Base-by-base conservation (phyloP, 2,888 invertebrate species). In the Trissolcus japonicus region DNA sequence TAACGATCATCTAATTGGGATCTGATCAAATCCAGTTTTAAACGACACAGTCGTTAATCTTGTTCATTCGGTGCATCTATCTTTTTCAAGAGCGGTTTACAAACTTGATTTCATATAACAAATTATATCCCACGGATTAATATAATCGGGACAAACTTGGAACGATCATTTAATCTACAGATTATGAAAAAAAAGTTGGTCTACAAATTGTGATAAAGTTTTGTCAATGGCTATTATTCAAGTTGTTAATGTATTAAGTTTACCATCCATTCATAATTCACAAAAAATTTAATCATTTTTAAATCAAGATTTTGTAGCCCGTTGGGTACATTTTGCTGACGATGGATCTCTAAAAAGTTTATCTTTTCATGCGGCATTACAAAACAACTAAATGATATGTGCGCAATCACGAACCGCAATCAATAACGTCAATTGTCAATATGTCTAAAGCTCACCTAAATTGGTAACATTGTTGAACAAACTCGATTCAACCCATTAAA, bases 11-110 rank as follows among this genome's bases (percentile, higher is more conserved):
- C 61, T 73, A 73, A 73, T 73, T 73, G 73, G 73, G 55, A 61
- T 41, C 61, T 61, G 61, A 73, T 66, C 66, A 61, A 73, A 66
- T 59, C 50, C 46, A 56, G 61, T 51, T 61, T 61, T 16, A 61
- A 56, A 43, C 56, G 65, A 46, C 51, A 46, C 54, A 67, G 74
- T 67, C 67, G 67, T 74, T 74, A 74, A 74, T 67, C 67, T 74
- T 74, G 16, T 43, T 57, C 56, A 14, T 46, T 62, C 46, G 61
- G 67, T 62, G 57, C 61, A 67, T 74, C 67, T 57, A 74, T 74
- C 67, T 74, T 74, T 62, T 62, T 74, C 67, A 67, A 67, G 65
- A 67, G 43, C 40, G 35, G 62, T 56, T 74, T 62, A 62, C 62
- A 57, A 67, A 74, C 55, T 61, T 48, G 57, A 62, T 67, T 74